phyloP scores from a whole-genome alignment of 2,113 vertebrate species.

The Egretta garzetta region DNA sequence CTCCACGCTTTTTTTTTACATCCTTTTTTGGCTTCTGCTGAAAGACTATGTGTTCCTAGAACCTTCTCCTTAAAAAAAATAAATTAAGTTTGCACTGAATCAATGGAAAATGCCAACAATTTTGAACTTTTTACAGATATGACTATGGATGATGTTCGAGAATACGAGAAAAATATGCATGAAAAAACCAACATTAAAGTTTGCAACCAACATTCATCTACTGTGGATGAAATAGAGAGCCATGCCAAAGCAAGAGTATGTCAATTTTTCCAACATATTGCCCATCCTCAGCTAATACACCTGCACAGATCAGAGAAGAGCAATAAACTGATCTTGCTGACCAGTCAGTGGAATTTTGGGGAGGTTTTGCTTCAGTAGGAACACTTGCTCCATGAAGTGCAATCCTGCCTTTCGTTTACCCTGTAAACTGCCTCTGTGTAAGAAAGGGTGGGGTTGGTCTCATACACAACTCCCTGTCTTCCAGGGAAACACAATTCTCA shows the following conservation, averaged over 20 bases:
- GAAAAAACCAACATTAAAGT: conserved; percentile 99
- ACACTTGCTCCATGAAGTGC: background rate
- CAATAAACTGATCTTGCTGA: background rate
- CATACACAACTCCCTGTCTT: background rate
- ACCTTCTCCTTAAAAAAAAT: conserved; percentile 34
- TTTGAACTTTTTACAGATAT: conserved; percentile 97
- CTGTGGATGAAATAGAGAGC: conserved; percentile 94
- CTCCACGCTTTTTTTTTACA: conserved; percentile 64
- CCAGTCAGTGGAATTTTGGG: background rate
- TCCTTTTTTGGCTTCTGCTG: conserved; percentile 72
- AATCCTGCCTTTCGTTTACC: background rate
- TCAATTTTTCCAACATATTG: conserved; percentile 76
- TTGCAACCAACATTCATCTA: conserved; percentile 92
- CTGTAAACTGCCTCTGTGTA: background rate
- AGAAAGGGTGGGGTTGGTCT: background rate
- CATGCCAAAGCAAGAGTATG: conserved; percentile 95
- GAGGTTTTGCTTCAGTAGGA: background rate
- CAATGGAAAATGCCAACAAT: conserved; percentile 81
- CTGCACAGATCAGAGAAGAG: background rate
- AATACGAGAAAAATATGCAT: conserved; percentile 98
- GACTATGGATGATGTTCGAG: conserved; percentile 97
- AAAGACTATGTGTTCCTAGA: conserved; percentile 56
- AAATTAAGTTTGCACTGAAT: conserved; percentile 45
- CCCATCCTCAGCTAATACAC: conserved; percentile 30
- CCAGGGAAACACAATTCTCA: background rate